Conservation (phyloP, 2,888 invertebrate genomes). For the Mycalesis mineus region DNA sequence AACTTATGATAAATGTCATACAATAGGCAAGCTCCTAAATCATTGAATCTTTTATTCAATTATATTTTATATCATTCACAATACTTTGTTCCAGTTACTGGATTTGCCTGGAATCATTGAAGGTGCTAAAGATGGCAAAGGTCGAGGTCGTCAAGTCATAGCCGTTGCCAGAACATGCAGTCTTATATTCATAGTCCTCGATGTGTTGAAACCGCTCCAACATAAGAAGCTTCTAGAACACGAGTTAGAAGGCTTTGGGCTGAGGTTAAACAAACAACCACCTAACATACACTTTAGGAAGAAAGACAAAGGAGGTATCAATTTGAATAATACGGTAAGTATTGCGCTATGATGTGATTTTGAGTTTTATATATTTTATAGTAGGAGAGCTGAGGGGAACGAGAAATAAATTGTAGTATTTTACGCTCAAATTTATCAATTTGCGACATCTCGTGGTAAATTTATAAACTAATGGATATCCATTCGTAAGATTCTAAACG, state of each 20-base stretch:
- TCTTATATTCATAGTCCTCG: constrained; percentile 97
- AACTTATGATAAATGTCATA: too few relatives aligned
- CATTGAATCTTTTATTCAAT: too few relatives aligned
- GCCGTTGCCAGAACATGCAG: constrained; percentile 99
- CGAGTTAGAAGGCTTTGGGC: constrained; percentile 99
- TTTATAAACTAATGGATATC: too few relatives aligned
- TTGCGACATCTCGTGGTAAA: too few relatives aligned
- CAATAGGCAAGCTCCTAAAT: too few relatives aligned
- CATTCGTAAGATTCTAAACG: too few relatives aligned
- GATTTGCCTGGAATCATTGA: constrained; percentile 99
- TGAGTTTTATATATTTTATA: too few relatives aligned
- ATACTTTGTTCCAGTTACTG: constrained; percentile 81
- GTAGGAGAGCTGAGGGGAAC: too few relatives aligned
- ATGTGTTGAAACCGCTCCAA: constrained; percentile 97
- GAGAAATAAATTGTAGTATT: too few relatives aligned
- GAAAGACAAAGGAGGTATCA: constrained; percentile 99
- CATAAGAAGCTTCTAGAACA: constrained; percentile 98
- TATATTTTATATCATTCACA: not conserved
- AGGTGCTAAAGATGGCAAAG: constrained; percentile 99
- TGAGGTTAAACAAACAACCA: constrained; percentile 96
- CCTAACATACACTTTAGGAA: constrained; percentile 97
- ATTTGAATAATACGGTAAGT: constrained; percentile 91
- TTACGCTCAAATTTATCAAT: too few relatives aligned
- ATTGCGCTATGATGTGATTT: not conserved
- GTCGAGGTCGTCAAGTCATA: constrained; percentile 98